These are phyloP conservation scores for Tetragonula carbonaria DNA, from an alignment of 2,888 invertebrate species.

Conservation along the genomic window DNA sequence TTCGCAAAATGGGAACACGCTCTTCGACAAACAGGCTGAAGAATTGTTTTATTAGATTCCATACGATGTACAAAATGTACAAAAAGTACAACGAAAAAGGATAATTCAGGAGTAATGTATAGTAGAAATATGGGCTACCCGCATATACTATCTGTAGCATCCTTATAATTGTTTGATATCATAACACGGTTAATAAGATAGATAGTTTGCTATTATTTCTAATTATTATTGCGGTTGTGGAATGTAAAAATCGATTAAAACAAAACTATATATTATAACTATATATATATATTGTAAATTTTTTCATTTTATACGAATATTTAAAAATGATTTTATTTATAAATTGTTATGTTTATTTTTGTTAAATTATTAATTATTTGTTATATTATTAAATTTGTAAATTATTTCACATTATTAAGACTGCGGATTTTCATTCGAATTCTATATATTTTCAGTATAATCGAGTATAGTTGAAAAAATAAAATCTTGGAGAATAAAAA, in stretches of 20 bases:
- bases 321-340: too few relatives aligned
- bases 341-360: too few relatives aligned
- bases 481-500: too few relatives aligned
- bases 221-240: background rate
- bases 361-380: too few relatives aligned
- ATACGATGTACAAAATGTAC: slow-evolving; percentile 8
- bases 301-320: too few relatives aligned
- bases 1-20: slow-evolving; percentile 20
- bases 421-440: too few relatives aligned
- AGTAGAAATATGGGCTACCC: slow-evolving; percentile 25
- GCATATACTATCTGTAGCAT: slow-evolving; percentile 8
- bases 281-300: too few relatives aligned
- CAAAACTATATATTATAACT: background rate
- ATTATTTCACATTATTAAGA: too few relatives aligned
- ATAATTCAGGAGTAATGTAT: slow-evolving; percentile 21
- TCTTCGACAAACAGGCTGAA: slow-evolving; percentile 22
- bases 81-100: slow-evolving; percentile 20
- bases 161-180: slow-evolving; percentile 7
- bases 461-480: too few relatives aligned
- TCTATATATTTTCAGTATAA: too few relatives aligned
- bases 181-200: slow-evolving; percentile 17
- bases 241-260: background rate
- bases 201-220: slow-evolving; percentile 2
- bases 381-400: too few relatives aligned
- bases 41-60: background rate